Evolutionary conservation across 2,888 invertebrate species (phyloP).

Genomic region (Rapana venosa): DNA sequence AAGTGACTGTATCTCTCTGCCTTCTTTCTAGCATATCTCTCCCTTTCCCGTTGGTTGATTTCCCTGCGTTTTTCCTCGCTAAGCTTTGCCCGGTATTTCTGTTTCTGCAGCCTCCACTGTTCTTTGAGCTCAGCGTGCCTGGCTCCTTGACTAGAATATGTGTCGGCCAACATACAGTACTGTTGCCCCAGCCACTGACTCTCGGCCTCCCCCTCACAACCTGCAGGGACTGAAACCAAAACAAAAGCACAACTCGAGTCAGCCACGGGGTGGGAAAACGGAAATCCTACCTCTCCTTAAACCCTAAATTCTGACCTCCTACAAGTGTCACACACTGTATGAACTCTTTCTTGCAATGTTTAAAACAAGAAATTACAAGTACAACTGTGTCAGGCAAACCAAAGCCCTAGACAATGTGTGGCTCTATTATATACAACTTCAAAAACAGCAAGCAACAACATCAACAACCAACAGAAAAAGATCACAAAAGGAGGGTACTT

Average conservation of each 20-base stretch:
- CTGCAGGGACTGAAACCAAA: slow-evolving; percentile 24
- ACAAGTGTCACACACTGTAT: too few species aligned
- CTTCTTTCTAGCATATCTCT: slow-evolving; percentile 22
- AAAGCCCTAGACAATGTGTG: too few species aligned
- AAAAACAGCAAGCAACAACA: too few species aligned
- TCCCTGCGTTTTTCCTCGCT: slow-evolving; percentile 5
- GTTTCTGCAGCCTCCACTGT: slow-evolving; percentile 12
- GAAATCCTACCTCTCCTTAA: background rate
- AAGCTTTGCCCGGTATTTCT: slow-evolving; percentile 11
- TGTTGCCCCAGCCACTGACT: background rate
- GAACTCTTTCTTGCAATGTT: too few species aligned
- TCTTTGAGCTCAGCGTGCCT: background rate
- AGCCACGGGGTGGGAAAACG: background rate
- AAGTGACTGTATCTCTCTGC: background rate
- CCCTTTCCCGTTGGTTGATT: slow-evolving; percentile 9
- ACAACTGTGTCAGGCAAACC: too few species aligned
- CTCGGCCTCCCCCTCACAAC: background rate
- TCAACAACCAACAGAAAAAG: too few species aligned
- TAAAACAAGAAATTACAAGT: too few species aligned
- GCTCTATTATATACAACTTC: too few species aligned
- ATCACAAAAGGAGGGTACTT: too few species aligned
- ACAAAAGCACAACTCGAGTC: background rate
- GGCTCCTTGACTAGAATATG: background rate
- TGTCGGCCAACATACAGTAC: background rate
- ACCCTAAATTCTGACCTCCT: too few species aligned